Percentiles rank a stretch among this genome's conserved stretches.
phyloP scores from a whole-genome alignment of 2,113 vertebrate species.

The Chionodraco myersi region DNA sequence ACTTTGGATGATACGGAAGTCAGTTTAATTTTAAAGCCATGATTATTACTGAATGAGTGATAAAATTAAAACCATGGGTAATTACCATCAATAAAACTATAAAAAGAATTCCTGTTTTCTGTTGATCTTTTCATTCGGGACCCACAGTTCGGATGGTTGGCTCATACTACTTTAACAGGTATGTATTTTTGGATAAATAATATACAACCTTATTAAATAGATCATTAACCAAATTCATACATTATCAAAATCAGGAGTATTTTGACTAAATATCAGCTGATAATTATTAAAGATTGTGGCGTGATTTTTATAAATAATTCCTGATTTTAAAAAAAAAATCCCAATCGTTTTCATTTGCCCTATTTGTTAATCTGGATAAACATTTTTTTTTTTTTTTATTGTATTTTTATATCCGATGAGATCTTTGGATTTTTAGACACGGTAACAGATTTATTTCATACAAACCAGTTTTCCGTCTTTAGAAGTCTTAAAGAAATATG shows the following conservation, averaged over 20 bases:
- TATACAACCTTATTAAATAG: background rate
- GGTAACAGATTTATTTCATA: background rate
- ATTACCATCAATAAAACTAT: constrained; percentile 99
- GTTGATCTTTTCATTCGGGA: constrained; percentile 12
- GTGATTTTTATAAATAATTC: too few species aligned
- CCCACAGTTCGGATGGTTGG: background rate
- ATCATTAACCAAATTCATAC: too few species aligned
- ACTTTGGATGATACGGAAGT: constrained; percentile 99
- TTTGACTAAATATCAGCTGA: background rate
- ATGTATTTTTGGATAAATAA: background rate
- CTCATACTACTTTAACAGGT: background rate
- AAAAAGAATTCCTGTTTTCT: constrained; percentile 67
- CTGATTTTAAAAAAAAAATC: too few species aligned
- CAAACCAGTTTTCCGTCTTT: background rate
- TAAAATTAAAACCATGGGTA: constrained; percentile 97
- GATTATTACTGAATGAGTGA: constrained; percentile 99
- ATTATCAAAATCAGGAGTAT: background rate
- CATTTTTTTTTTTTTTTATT: background rate
- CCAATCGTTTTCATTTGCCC: too few species aligned
- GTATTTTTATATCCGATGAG: background rate
- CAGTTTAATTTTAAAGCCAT: constrained; percentile 99
- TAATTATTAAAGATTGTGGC: too few species aligned
- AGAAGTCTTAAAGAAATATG: background rate
- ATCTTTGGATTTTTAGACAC: background rate
- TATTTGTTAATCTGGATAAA: too few species aligned